phyloP scores from a whole-genome alignment of 2,888 invertebrate species.

The Volucella zonaria region DNA sequence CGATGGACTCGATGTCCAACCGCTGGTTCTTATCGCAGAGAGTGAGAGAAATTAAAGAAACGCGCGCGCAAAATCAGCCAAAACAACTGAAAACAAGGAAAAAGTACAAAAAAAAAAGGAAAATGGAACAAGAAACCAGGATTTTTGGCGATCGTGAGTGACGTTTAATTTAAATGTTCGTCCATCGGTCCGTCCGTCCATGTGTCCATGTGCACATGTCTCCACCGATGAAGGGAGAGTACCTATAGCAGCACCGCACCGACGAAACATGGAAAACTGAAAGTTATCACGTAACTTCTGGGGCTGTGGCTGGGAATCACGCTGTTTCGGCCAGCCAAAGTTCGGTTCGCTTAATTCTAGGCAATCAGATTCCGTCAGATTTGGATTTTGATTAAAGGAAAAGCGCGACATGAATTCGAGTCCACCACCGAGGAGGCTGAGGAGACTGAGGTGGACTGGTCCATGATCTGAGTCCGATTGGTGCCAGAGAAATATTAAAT shows the following conservation, averaged over 20 bases:
- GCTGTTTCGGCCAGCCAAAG: background rate
- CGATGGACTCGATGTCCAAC: too few species aligned
- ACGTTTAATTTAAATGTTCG: conserved; percentile 73
- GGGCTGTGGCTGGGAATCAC: conserved; percentile 20
- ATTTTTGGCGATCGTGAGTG: conserved; percentile 70
- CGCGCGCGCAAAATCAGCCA: background rate
- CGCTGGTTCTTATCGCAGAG: conserved; percentile 55
- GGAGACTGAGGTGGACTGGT: conserved; percentile 2
- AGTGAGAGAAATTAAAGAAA: conserved; percentile 63
- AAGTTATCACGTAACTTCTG: conserved; percentile 55
- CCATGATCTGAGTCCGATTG: background rate
- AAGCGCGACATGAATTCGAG: conserved; percentile 45
- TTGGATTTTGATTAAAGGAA: conserved; percentile 60
- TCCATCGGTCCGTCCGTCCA: conserved; percentile 33
- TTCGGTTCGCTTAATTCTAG: conserved; percentile 50
- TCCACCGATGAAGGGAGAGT: conserved; percentile 27
- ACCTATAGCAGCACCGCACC: background rate
- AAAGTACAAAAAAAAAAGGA: conserved; percentile 2
- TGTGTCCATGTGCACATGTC: conserved; percentile 27
- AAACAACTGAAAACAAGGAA: conserved; percentile 3
- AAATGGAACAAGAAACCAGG: conserved; percentile 42
- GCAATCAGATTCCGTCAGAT: conserved; percentile 58
- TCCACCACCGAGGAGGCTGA: background rate
- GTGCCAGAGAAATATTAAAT: conserved; percentile 24
- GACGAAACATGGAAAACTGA: conserved; percentile 34